Conservation (phyloP, 2,797 vertebrate species). For the Platyrinchus mystaceus region DNA sequence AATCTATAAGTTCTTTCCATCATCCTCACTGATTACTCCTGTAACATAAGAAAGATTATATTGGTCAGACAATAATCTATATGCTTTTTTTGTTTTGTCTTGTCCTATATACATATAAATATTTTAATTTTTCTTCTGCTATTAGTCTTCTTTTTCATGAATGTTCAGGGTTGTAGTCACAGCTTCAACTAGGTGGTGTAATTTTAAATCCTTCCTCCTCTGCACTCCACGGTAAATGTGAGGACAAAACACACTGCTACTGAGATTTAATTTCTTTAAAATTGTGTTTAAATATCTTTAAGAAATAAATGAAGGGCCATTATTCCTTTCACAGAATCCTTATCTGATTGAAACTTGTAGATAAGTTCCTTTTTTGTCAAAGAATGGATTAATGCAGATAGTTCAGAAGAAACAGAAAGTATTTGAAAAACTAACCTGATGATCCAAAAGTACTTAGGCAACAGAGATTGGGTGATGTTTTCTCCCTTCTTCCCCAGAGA, state of each 20-base stretch:
- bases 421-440: constrained; percentile 67
- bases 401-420: constrained; percentile 44
- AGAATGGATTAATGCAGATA: constrained; percentile 55
- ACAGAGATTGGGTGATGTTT: not conserved
- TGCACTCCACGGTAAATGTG: constrained; percentile 24
- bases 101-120: not conserved
- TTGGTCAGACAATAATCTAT: not conserved
- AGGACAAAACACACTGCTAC: constrained; percentile 16
- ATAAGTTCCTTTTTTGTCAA: constrained; percentile 63
- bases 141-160: not conserved
- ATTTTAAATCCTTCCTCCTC: constrained; percentile 33
- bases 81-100: not conserved
- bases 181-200: constrained; percentile 22
- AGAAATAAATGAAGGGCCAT: constrained; percentile 39
- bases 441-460: constrained; percentile 15
- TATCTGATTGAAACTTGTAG: constrained; percentile 68
- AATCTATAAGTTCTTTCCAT: not conserved
- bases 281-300: constrained; percentile 44
- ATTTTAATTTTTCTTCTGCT: not conserved
- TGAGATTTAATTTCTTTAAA: constrained; percentile 54
- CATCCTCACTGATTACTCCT: not conserved
- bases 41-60: not conserved
- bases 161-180: not conserved
- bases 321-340: constrained; percentile 65
- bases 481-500: not conserved